Evolutionary conservation across 1,140 invertebrate genomes (phyloP), one percentile per base, ranked within the genome.

Genomic region (Melipona quadrifasciata): DNA sequence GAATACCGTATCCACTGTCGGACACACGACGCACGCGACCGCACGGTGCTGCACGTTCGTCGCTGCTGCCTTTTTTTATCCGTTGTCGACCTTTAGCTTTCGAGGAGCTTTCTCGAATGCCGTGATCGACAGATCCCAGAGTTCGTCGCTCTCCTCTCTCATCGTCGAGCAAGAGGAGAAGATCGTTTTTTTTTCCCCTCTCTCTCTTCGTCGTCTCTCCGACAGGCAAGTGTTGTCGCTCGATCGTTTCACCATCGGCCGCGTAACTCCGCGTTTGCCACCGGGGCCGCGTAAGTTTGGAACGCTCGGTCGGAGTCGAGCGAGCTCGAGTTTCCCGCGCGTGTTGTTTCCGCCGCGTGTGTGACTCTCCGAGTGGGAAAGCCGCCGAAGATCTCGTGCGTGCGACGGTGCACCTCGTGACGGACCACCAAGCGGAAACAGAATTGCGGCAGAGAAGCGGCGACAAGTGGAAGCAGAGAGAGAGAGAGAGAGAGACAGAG

Each of bases 331-430:
- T n/a, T 76, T 76, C 74, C 34, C 74, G 57, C 57, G 74, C 74
- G 74, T 76, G 74, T 61, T 76, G 4, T 2, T 27, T 34, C 16
- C 61, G 6, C 16, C 14, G 14, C 61, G 71, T 27, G n/a, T 75
- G 73, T 34, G 27, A 67, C 19, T 34, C 14, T 31, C 4, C 19
- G 39, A 71, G 68, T 6, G 31, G 24, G 39, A 47, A 34, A 24
- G 0, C 51, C 53, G 58, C 6, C 73, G 68, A 58, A 53, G 53
- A 80, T 74, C 39, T 47, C 65, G 82, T 85, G 82, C 47, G 71
- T 73, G 47, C 17, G 17, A 73, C 24, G 17, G 70, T 53, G 68
- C 65, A 64, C 64, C 51, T 78, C n/a, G 67, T 74, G 85, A 70
- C 67, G 34, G 34, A 12, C 65, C 65, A 12, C 65, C 65, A 34